These are phyloP conservation scores for Oplegnathus fasciatus DNA, from an alignment of 2,113 vertebrate species.

Conservation along the genomic window DNA sequence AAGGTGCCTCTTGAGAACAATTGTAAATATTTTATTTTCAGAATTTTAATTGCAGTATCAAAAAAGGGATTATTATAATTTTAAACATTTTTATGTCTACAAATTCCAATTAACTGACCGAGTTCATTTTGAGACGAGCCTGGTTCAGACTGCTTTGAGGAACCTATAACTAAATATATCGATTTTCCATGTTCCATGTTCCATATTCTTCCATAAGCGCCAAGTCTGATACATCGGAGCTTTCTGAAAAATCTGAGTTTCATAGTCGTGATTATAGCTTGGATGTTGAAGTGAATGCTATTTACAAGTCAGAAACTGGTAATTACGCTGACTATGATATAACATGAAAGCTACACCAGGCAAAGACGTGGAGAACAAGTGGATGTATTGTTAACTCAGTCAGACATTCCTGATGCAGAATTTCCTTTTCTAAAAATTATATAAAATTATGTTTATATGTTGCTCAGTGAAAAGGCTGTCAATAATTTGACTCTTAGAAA, in stretches of 20 bases:
- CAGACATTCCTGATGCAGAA: not conserved
- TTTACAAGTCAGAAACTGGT: not conserved
- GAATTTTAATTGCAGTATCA: not conserved
- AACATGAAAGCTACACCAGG: conserved; percentile 3
- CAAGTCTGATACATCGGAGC: not conserved
- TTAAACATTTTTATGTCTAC: conserved; percentile 2
- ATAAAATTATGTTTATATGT: conserved; percentile 1
- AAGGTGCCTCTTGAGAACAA: not conserved
- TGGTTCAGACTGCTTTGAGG: not conserved
- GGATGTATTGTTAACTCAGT: not conserved
- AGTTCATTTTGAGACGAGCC: not conserved
- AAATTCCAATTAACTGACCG: conserved; percentile 6
- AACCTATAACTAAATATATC: not conserved
- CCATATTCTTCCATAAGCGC: not conserved
- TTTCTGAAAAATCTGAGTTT: not conserved
- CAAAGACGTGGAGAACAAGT: not conserved
- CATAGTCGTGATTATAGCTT: not conserved
- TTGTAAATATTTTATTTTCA: not conserved
- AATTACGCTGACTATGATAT: not conserved
- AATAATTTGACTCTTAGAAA: not conserved
- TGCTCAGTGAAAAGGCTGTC: conserved; percentile 15
- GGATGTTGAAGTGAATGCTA: not conserved
- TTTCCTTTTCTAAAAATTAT: not conserved
- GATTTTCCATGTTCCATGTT: not conserved
- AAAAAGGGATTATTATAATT: conserved; percentile 3